Percentiles rank a stretch among this genome's conserved stretches.
These are phyloP conservation scores for Synanthedon tipuliformis DNA, from an alignment of 2,888 invertebrate genomes.

Conservation along the genomic window DNA sequence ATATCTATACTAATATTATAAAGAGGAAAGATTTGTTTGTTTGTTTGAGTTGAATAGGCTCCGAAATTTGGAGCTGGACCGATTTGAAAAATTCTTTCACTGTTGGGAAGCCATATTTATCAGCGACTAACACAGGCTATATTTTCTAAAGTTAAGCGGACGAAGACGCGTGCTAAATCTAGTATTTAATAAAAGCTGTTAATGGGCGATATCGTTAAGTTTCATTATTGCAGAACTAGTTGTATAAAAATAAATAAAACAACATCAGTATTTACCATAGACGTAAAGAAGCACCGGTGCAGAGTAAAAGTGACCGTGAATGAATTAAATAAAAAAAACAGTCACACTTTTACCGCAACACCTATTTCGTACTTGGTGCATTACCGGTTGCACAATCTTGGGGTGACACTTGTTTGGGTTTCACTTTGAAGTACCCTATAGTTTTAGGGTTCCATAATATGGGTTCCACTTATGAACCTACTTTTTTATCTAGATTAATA, in stretches of 20 bases:
- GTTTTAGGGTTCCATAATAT: background rate
- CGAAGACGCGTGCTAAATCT: too few species aligned
- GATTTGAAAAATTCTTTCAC: too few species aligned
- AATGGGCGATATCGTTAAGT: too few species aligned
- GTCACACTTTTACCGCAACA: background rate
- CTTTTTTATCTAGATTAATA: background rate
- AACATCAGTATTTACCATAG: background rate
- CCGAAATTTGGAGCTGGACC: too few species aligned
- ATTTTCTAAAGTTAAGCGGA: too few species aligned
- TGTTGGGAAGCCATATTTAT: too few species aligned
- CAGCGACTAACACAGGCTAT: too few species aligned
- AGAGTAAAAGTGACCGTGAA: background rate
- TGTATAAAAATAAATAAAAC: background rate
- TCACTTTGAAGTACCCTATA: conserved; percentile 9
- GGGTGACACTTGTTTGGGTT: background rate
- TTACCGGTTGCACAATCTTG: background rate
- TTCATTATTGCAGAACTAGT: background rate
- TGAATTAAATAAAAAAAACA: background rate
- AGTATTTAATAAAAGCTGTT: too few species aligned
- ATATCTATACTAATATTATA: too few species aligned
- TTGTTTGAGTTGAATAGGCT: too few species aligned
- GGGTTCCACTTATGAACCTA: background rate
- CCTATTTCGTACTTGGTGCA: background rate
- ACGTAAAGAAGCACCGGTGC: background rate
- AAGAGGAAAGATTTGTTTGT: too few species aligned